Percentiles rank a stretch among this genome's conserved stretches.
These are phyloP conservation scores for Heliconius hermathena DNA, from an alignment of 1,140 invertebrate genomes.

Conservation along the genomic window DNA sequence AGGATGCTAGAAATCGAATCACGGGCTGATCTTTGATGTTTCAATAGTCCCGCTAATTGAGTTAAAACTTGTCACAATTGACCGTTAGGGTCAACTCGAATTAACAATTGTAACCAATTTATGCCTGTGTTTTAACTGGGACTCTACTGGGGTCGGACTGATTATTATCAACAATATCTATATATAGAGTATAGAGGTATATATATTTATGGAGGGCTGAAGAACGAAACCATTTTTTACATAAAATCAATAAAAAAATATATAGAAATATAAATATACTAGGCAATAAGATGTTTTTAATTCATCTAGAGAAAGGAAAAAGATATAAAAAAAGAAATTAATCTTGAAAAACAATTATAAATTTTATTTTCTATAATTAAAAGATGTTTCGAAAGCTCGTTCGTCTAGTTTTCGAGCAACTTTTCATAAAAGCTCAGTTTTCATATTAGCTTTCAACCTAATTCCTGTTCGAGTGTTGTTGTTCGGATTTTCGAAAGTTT, in stretches of 20 bases:
- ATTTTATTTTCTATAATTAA: not conserved
- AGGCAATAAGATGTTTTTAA: not conserved
- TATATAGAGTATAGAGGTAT: not conserved
- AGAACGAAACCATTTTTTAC: too few species aligned
- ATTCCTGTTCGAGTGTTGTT: not conserved
- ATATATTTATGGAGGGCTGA: too few species aligned
- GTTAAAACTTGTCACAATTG: conserved; percentile 40
- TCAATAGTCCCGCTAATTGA: conserved; percentile 39
- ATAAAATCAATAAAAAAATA: too few species aligned
- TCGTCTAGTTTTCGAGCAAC: not conserved
- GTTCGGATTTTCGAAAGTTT: not conserved
- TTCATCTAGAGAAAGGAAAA: not conserved
- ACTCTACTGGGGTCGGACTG: conserved; percentile 22
- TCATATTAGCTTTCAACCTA: conserved; percentile 11
- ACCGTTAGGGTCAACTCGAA: conserved; percentile 39
- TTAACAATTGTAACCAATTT: conserved; percentile 45
- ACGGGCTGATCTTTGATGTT: conserved; percentile 15
- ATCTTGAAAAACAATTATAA: not conserved
- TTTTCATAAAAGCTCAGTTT: conserved; percentile 4
- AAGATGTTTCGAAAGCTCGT: not conserved
- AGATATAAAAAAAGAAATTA: not conserved
- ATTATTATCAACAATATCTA: conserved; percentile 21
- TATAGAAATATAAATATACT: not conserved
- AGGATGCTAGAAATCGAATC: conserved; percentile 15
- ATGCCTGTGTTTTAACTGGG: conserved; percentile 32